phyloP scores from a whole-genome alignment of 2,888 invertebrate genomes.

The Cephonodes hylas region DNA sequence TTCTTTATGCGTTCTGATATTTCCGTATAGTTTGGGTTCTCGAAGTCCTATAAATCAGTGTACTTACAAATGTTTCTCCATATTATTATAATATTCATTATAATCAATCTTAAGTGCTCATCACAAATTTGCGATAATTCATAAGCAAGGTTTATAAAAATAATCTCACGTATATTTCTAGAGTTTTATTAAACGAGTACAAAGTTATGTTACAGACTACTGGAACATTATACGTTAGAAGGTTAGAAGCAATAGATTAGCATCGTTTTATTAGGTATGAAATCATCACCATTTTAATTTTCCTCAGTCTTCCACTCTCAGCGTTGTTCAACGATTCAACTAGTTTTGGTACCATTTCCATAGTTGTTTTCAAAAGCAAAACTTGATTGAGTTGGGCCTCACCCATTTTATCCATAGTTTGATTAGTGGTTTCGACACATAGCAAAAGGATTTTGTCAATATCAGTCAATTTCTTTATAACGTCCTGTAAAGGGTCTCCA shows the following conservation, averaged over 20 bases:
- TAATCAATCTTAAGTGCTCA: too few species aligned
- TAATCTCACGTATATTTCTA: too few species aligned
- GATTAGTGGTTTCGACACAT: slow-evolving; percentile 69
- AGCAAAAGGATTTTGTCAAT: slow-evolving; percentile 88
- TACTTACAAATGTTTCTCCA: neutral
- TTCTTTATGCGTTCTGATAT: slow-evolving; percentile 67
- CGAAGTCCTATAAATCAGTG: slow-evolving; percentile 48
- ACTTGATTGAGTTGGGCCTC: slow-evolving; percentile 90
- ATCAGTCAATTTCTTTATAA: slow-evolving; percentile 85
- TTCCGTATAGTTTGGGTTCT: slow-evolving; percentile 66
- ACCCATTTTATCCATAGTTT: slow-evolving; percentile 77
- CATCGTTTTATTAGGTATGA: too few species aligned
- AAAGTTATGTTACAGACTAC: neutral
- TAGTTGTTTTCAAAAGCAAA: slow-evolving; percentile 87
- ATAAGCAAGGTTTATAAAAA: too few species aligned
- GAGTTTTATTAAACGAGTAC: neutral
- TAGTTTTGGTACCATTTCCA: slow-evolving; percentile 87
- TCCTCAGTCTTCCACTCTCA: slow-evolving; percentile 77
- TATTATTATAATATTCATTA: neutral
- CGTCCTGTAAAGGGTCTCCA: slow-evolving; percentile 68
- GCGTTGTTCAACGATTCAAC: slow-evolving; percentile 77
- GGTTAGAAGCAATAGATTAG: too few species aligned
- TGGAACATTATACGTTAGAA: too few species aligned
- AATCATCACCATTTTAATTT: slow-evolving; percentile 82
- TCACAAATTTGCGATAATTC: too few species aligned